Base-by-base conservation (phyloP, 2,113 vertebrate genomes). In the Prunella fulvescens region DNA sequence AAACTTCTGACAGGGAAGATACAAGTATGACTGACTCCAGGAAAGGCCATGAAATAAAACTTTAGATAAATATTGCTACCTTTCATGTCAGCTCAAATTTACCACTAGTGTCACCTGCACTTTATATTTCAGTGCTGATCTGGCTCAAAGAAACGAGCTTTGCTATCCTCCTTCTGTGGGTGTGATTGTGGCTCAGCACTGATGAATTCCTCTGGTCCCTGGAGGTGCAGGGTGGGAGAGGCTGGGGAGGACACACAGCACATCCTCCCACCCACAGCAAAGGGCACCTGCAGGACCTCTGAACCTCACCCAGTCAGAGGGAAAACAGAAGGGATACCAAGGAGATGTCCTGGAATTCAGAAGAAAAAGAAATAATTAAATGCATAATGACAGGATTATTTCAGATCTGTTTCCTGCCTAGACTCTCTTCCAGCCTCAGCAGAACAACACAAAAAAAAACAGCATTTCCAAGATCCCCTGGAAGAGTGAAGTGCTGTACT, bases 141-240 rank as follows among this genome's bases (percentile, higher is more conserved):
- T 61, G 33, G 37, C 56, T 66, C 39, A 51, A 65, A 61, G 5
- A 42, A 86, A 47, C 22, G 12, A 65, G 45, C 29, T 87, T 39
- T 84, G 40, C 54, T 79, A 3, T 3, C 10, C 50, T 53, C 57
- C 40, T 44, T 35, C 74, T 37, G 20, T 11, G 5, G 18, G 35
- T 5, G 1, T 4, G 18, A 12, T 26, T 35, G 45, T 67, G 48
- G 42, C 53, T 72, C 42, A 42, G 3, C 60, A 33, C n/a, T 13
- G 42, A 16, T 12, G 5, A 19, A 2, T n/a, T 14, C 22, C 29
- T 7, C 1, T 26, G 53, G 53, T 22, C 29, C 5, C 3, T 4
- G 11, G 37, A 57, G 64, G 12, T 0, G 3, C 0, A 10, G 54
- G 50, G 11, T 35, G 47, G 28, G 40, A 37, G 61, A 62, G 58